These are phyloP conservation scores for Tinamus guttatus DNA, from an alignment of 2,113 vertebrate genomes.

Conservation along the genomic window DNA sequence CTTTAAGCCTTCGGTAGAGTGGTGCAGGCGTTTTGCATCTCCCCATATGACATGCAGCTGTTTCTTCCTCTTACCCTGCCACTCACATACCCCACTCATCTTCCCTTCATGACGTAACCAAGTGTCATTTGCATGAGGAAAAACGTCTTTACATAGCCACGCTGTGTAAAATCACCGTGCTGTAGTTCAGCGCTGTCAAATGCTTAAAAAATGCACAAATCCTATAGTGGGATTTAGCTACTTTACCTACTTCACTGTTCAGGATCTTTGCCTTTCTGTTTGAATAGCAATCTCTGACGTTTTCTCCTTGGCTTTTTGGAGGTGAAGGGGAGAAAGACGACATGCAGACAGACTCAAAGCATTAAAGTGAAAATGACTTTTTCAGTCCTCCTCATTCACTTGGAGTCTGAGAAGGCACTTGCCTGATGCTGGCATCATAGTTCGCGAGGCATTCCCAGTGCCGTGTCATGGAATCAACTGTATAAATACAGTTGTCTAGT, in stretches of 20 bases:
- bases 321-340: background rate
- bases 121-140: background rate
- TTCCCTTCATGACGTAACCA: background rate
- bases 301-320: background rate
- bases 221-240: background rate
- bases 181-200: background rate
- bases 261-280: background rate
- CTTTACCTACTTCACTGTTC: background rate
- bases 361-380: background rate
- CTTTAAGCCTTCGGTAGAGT: background rate
- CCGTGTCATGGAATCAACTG: background rate
- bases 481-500: background rate
- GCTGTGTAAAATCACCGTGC: background rate
- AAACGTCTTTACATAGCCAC: background rate
- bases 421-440: background rate
- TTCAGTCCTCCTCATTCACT: background rate
- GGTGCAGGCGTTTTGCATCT: background rate
- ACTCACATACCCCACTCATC: background rate
- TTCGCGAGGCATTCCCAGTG: background rate
- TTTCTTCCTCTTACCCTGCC: background rate
- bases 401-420: background rate
- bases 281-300: background rate
- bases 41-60: background rate
- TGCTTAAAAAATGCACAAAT: background rate
- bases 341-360: background rate